Base-by-base conservation (phyloP, 2,113 vertebrate genomes). In the Motacilla tschutschensis region DNA sequence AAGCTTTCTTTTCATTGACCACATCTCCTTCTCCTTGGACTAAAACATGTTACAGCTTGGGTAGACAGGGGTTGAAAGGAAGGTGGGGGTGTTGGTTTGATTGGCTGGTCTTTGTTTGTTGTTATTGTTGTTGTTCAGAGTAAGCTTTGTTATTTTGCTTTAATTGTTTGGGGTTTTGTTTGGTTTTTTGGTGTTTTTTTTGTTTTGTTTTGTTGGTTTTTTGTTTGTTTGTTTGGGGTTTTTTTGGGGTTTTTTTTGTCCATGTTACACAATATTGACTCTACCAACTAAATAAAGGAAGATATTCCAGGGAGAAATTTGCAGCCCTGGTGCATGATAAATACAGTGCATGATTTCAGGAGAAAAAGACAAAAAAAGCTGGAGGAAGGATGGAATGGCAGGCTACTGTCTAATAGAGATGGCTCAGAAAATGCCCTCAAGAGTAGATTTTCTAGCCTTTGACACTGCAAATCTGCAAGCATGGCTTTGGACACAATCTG, bases 31-130 rank as follows among this genome's bases (percentile, higher is more conserved):
- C 29, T 80, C 4, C 7, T 70, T 12, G 4, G 17, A 62, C 7
- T 70, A 51, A 46, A 66, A 44, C 19, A 31, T 24, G 3, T 53
- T 74, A 51, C 5, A 74, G 7, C 20, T 80, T 36, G 4, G 7
- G 21, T 36, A 82, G 55, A 21, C 19, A 46, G 11, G 4, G 9
- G 5, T 3, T 7, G 21, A 67, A 87, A 83, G 29, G 51, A 71
- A 19, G 6, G 6, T 3, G 5, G 8, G 0, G 2, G 1, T 71
- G 19, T 25, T 67, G 10, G 14, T 51, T 48, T 79, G 4, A 6
- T 58, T 38, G 17, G 6, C 55, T 82, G 9, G 13, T 84, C 40
- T 51, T 70, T 1, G 0, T n/a, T 76, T 69, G 16, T 76, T 69
- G 16, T 14, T 62, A 6, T 28, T 33, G n/a, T 19, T 64, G 33